phyloP scores from a whole-genome alignment of 2,797 vertebrate genomes.

The Ispidina picta region DNA sequence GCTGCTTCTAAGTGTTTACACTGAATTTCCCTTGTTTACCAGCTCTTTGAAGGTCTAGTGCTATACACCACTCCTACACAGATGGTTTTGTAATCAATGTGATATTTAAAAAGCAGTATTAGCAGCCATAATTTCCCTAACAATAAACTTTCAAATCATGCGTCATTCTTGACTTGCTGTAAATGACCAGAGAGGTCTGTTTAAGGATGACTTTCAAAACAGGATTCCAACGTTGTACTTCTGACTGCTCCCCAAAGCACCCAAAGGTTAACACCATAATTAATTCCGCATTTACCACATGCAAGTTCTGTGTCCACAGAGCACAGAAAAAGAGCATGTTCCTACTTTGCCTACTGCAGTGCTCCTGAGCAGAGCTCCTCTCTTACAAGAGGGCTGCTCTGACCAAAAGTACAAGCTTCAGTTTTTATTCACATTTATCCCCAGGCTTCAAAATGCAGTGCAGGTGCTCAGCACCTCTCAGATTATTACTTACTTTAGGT shows the following conservation, averaged over 20 bases:
- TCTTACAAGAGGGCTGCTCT: not conserved
- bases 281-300: not conserved
- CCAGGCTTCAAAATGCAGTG: not conserved
- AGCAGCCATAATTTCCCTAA: constrained; percentile 21
- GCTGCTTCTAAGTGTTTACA: constrained; percentile 53
- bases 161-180: not conserved
- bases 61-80: constrained; percentile 49
- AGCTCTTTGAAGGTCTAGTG: constrained; percentile 54
- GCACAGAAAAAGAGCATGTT: not conserved
- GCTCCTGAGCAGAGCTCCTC: not conserved
- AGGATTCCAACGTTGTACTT: not conserved
- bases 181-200: not conserved
- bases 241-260: not conserved
- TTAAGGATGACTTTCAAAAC: not conserved
- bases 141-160: not conserved
- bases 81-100: constrained; percentile 32
- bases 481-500: not conserved
- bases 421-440: not conserved
- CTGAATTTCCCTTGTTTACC: constrained; percentile 54
- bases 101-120: constrained; percentile 38
- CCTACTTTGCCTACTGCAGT: not conserved
- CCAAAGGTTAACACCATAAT: not conserved
- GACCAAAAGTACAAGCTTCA: not conserved
- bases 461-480: not conserved
- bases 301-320: not conserved